phyloP scores from a whole-genome alignment of 2,888 invertebrate genomes.

The Panzeria rudis region DNA sequence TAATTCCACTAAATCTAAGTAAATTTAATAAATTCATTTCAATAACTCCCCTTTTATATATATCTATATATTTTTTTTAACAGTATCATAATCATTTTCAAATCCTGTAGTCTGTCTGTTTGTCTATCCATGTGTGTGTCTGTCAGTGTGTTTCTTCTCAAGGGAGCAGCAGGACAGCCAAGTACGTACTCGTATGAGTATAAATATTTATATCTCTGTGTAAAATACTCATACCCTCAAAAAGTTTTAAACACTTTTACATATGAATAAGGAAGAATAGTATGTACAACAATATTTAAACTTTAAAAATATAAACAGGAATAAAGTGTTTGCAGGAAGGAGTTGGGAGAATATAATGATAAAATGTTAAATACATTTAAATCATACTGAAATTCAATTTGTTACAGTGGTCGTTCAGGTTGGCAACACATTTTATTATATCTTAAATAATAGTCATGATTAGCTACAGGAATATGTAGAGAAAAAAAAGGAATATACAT shows the following conservation, averaged over 20 bases:
- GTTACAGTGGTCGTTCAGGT: constrained; percentile 77
- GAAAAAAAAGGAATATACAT: too few relatives aligned
- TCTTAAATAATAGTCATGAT: constrained; percentile 54
- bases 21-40: constrained; percentile 70
- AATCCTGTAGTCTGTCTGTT: constrained; percentile 40
- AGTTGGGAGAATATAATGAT: not conserved
- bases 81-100: constrained; percentile 55
- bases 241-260: constrained; percentile 10
- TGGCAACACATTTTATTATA: constrained; percentile 5
- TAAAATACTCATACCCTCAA: constrained; percentile 10
- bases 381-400: constrained; percentile 79
- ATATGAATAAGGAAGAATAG: constrained; percentile 1
- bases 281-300: not conserved
- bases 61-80: not conserved
- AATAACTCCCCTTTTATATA: constrained; percentile 46
- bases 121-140: constrained; percentile 26
- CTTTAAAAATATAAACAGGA: not conserved
- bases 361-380: constrained; percentile 73
- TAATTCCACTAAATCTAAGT: constrained; percentile 64
- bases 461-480: not conserved
- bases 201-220: constrained; percentile 56
- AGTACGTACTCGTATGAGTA: constrained; percentile 33
- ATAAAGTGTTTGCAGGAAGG: not conserved
- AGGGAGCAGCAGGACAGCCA: constrained; percentile 24
- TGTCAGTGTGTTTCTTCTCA: not conserved